phyloP scores from a whole-genome alignment of 2,797 vertebrate species.

The Amblyopsis hoosieri region DNA sequence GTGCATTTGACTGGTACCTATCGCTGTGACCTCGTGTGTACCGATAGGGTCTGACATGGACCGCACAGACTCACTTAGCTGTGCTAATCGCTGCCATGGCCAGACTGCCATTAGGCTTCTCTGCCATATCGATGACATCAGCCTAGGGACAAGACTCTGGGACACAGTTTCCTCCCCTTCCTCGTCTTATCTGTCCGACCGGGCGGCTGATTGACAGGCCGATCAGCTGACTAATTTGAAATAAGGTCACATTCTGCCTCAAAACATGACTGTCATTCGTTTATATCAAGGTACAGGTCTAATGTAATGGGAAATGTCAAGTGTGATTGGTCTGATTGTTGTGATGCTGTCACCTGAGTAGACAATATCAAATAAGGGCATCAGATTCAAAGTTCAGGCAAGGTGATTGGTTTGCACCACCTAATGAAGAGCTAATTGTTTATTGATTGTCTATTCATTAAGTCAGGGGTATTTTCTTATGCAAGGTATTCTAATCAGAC shows the following conservation, averaged over 20 bases:
- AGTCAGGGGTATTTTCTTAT: constrained; percentile 14
- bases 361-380: constrained; percentile 13
- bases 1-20: constrained; percentile 57
- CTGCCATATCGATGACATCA: constrained; percentile 56
- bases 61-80: constrained; percentile 58
- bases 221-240: constrained; percentile 26
- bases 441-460: constrained; percentile 38
- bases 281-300: constrained; percentile 8
- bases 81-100: constrained; percentile 53
- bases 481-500: constrained; percentile 20
- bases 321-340: constrained; percentile 11
- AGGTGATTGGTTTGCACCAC: constrained; percentile 19
- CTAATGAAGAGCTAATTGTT: constrained; percentile 17
- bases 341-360: constrained; percentile 11
- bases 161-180: constrained; percentile 38
- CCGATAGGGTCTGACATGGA: constrained; percentile 37
- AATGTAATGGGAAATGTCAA: constrained; percentile 22
- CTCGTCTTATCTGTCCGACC: constrained; percentile 44
- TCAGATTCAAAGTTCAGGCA: constrained; percentile 26
- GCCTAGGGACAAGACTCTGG: constrained; percentile 37
- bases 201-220: constrained; percentile 25
- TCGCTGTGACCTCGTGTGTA: constrained; percentile 58
- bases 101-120: constrained; percentile 46
- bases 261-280: constrained; percentile 23
- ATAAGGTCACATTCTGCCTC: constrained; percentile 43